A percentile compares a stretch with the other conserved stretches of the same genome.
phyloP scores from a whole-genome alignment of 1,140 invertebrate genomes.

The Drosophila aff. region DNA sequence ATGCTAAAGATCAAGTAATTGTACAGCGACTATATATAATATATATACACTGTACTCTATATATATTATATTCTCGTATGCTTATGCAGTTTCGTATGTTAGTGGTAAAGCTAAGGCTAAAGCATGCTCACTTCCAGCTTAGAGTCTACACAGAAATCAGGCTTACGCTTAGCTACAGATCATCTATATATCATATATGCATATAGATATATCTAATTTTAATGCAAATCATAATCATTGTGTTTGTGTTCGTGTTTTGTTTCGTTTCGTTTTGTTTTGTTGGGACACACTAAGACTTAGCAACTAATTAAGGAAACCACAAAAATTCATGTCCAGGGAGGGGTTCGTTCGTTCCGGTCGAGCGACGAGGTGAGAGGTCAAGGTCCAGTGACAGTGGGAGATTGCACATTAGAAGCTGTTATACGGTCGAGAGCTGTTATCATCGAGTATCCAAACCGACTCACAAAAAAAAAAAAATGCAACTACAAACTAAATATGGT shows the following conservation, averaged over 20 bases:
- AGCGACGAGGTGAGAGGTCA: slow-evolving; percentile 19
- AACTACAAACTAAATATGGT: slow-evolving; percentile 21
- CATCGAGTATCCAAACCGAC: slow-evolving; percentile 6
- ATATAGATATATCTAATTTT: slow-evolving; percentile 30
- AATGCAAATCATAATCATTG: slow-evolving; percentile 50
- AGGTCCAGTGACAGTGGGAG: slow-evolving; percentile 14
- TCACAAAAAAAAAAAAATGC: slow-evolving; percentile 20
- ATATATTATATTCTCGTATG: slow-evolving; percentile 41
- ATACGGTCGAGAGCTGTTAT: slow-evolving; percentile 7
- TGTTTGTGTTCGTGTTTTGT: slow-evolving; percentile 25
- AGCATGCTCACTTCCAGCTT: slow-evolving; percentile 43
- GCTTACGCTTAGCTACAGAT: slow-evolving; percentile 43
- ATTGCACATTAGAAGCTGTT: slow-evolving; percentile 58
- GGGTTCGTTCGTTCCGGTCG: neutral
- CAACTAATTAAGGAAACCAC: slow-evolving; percentile 78
- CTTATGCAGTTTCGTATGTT: slow-evolving; percentile 45
- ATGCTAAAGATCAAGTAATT: slow-evolving; percentile 48
- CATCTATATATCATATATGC: slow-evolving; percentile 41
- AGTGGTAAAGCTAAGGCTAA: slow-evolving; percentile 50
- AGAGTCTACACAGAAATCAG: slow-evolving; percentile 46
- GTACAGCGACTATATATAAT: slow-evolving; percentile 42
- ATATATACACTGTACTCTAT: slow-evolving; percentile 6
- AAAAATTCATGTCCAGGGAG: slow-evolving; percentile 58
- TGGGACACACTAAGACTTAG: slow-evolving; percentile 49
- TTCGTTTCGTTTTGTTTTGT: slow-evolving; percentile 5